Evolutionary conservation across 2,797 vertebrate genomes (phyloP).

Genomic region (Discoglossus pictus): DNA sequence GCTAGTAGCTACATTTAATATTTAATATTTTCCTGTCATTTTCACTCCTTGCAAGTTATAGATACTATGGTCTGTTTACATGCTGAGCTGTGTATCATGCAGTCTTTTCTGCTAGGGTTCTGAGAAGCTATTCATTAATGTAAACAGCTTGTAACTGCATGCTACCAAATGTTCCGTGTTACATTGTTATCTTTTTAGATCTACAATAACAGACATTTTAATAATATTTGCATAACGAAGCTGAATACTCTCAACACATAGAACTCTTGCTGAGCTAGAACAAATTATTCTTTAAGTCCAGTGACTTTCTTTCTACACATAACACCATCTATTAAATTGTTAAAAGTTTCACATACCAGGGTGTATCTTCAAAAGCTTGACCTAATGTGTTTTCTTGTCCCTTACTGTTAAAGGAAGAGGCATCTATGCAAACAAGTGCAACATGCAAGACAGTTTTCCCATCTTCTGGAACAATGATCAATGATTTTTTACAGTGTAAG

Average conservation of each 20-base stretch:
- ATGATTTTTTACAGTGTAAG: too few species aligned
- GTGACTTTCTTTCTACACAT: conserved; percentile 1
- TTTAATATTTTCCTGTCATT: conserved; percentile 43
- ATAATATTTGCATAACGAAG: conserved; percentile 46
- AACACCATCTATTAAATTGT: conserved; percentile 6
- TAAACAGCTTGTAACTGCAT: conserved; percentile 48
- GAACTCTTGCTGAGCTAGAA: conserved; percentile 37
- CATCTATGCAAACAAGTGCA: background rate
- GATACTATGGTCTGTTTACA: conserved; percentile 35
- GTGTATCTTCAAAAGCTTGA: conserved; percentile 8
- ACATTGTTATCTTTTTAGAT: conserved; percentile 44
- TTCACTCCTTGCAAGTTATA: conserved; percentile 35
- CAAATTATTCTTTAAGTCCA: conserved; percentile 27
- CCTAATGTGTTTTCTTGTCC: conserved; percentile 6
- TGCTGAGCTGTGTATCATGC: conserved; percentile 35
- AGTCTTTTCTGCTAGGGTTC: conserved; percentile 29
- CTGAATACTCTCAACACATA: conserved; percentile 20
- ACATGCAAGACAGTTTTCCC: too few species aligned
- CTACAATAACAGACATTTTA: conserved; percentile 44
- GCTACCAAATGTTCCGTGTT: conserved; percentile 47
- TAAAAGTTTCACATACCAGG: conserved; percentile 9
- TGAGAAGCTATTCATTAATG: conserved; percentile 46
- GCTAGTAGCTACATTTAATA: conserved; percentile 37
- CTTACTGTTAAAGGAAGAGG: conserved; percentile 2
- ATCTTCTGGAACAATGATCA: too few species aligned